These are phyloP conservation scores for mouse (Mus musculus) DNA, from an alignment of 2,113 vertebrate species.

Conservation along the genomic window DNA sequence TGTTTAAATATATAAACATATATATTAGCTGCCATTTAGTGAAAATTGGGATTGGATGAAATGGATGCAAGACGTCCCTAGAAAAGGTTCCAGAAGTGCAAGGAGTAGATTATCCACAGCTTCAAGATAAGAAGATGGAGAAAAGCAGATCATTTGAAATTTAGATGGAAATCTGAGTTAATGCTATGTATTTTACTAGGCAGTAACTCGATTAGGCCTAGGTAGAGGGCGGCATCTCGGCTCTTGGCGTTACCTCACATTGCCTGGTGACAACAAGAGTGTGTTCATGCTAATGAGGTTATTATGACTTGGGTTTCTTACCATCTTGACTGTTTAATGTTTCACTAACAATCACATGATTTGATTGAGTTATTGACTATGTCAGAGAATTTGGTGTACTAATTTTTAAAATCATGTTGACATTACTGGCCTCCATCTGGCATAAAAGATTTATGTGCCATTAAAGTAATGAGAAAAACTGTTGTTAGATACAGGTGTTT, in stretches of 20 bases:
- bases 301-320: slow-evolving; percentile 61
- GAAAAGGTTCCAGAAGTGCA: not conserved
- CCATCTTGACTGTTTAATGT: slow-evolving; percentile 53
- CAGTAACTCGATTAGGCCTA: not conserved
- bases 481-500: slow-evolving; percentile 50
- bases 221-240: not conserved
- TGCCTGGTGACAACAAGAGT: not conserved
- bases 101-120: not conserved
- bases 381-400: slow-evolving; percentile 66
- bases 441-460: slow-evolving; percentile 38
- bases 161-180: slow-evolving; percentile 21
- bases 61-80: slow-evolving; percentile 21
- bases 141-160: slow-evolving; percentile 51
- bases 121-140: slow-evolving; percentile 5
- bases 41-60: slow-evolving; percentile 24
- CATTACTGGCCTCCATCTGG: slow-evolving; percentile 68
- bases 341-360: slow-evolving; percentile 58
- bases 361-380: slow-evolving; percentile 55
- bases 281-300: slow-evolving; percentile 57
- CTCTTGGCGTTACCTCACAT: not conserved
- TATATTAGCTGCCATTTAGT: not conserved
- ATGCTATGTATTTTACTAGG: slow-evolving; percentile 20
- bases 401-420: slow-evolving; percentile 61
- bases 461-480: slow-evolving; percentile 56
- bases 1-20: not conserved